phyloP scores from a whole-genome alignment of 1,140 invertebrate genomes.

The Chionoecetes opilio region DNA sequence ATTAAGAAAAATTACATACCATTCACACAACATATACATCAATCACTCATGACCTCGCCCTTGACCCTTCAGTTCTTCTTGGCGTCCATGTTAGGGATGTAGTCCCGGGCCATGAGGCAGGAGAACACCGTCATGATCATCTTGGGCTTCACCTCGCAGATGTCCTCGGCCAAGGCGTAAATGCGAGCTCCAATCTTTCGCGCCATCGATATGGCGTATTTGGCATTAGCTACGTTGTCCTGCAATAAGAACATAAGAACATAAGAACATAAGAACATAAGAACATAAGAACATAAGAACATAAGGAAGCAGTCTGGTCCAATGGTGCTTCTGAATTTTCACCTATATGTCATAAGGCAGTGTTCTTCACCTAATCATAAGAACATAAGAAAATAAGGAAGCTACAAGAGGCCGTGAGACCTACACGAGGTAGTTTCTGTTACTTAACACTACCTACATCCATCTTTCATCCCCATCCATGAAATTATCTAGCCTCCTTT shows the following conservation, averaged over 20 bases:
- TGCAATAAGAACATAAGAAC: slow-evolving; percentile 86
- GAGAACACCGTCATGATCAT: slow-evolving; percentile 99
- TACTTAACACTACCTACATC: no score
- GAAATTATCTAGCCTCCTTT: no score
- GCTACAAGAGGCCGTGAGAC: no score
- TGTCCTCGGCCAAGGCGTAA: slow-evolving; percentile 99
- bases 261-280: no score
- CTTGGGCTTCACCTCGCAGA: slow-evolving; percentile 98
- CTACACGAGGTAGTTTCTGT: no score
- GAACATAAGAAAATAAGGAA: no score
- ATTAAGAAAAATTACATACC: slow-evolving; percentile 58
- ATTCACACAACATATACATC: slow-evolving; percentile 60
- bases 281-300: no score
- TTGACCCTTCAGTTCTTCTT: slow-evolving; percentile 81
- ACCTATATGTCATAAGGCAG: no score
- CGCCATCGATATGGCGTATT: slow-evolving; percentile 99
- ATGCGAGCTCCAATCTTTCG: slow-evolving; percentile 98
- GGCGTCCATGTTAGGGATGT: slow-evolving; percentile 93
- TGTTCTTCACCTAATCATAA: no score
- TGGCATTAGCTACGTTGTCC: slow-evolving; percentile 98
- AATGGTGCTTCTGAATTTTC: no score
- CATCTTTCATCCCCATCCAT: no score
- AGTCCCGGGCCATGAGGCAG: slow-evolving; percentile 98
- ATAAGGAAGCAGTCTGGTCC: no score
- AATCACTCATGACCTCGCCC: slow-evolving; percentile 35